Base-by-base conservation (phyloP, 2,113 vertebrate genomes). In the Phyllostomus hastatus region DNA sequence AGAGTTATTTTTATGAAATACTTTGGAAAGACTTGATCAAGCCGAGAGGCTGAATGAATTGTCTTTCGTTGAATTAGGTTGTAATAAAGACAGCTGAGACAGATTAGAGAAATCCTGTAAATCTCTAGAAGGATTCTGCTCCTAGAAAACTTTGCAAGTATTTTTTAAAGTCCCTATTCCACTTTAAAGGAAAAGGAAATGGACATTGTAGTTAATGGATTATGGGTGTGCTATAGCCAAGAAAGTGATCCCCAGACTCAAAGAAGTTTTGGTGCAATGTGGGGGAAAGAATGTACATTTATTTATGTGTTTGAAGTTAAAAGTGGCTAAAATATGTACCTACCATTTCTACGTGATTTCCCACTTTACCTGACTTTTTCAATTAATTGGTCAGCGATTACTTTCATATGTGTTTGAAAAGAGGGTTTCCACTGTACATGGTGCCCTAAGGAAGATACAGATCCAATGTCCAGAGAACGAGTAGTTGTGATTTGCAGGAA, bases 21-120 rank as follows among this genome's bases (percentile, higher is more conserved):
- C 54, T 95, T 93, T 80, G 31, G 38, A 90, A 91, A 75, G 73
- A 57, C 28, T 88, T 88, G 78, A 46, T 89, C 57, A 92, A 93
- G 72, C 20, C 52, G 57, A 28, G 67, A 46, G 54, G 17, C 26
- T 43, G 31, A 75, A 94, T 80, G 73, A 96, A 78, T 70, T 87
- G 52, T 46, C 19, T 88, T 72, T 85, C 38, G 41, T 0, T 67
- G 52, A 69, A 66, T 93, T 93, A 72, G 28, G 69, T 33, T 93
- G 35, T 92, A 92, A 82, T 92, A 20, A 85, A 86, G 79, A 83
- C 9, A 64, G 3, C 69, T 64, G 26, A 72, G 69, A 91, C 17
- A 79, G 69, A 59, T n/a, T 85, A 24, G 70, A 78, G 41, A 41
- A 92, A 80, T 24, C 20, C 54, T 89, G 24, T 31, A 35, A 81